Percentiles rank a stretch among this genome's conserved stretches.
Conservation (phyloP, 2,888 invertebrate species). For the Atethmia centrago region DNA sequence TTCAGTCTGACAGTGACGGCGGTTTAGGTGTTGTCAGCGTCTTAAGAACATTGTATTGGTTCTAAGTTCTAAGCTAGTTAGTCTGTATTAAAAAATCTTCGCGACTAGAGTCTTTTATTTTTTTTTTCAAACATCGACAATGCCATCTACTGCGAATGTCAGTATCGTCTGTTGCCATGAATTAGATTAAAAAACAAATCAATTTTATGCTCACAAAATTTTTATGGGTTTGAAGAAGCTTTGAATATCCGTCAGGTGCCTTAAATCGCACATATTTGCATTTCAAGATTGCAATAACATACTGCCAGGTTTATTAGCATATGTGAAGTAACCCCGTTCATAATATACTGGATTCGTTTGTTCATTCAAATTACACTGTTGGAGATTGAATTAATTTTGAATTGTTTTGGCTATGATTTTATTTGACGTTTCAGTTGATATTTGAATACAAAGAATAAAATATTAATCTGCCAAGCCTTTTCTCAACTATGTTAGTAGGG, state of each 20-base stretch:
- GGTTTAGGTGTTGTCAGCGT: too few species aligned
- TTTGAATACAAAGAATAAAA: neutral
- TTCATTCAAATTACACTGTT: slow-evolving; percentile 18
- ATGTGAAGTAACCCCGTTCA: slow-evolving; percentile 22
- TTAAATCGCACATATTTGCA: slow-evolving; percentile 28
- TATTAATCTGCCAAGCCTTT: neutral
- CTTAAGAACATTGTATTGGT: too few species aligned
- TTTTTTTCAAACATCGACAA: too few species aligned
- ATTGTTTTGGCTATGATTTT: neutral
- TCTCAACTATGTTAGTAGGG: too few species aligned
- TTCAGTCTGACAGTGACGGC: too few species aligned
- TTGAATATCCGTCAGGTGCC: slow-evolving; percentile 28
- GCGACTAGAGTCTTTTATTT: too few species aligned
- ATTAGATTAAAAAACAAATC: neutral
- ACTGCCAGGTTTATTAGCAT: slow-evolving; percentile 32
- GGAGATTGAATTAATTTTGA: slow-evolving; percentile 15
- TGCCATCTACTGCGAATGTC: too few species aligned
- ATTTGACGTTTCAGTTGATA: neutral
- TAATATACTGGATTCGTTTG: slow-evolving; percentile 5
- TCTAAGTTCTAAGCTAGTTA: too few species aligned
- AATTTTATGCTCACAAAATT: neutral
- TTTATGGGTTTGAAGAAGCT: neutral
- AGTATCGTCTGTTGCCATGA: too few species aligned
- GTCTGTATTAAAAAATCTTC: too few species aligned
- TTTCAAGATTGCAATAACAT: slow-evolving; percentile 52